phyloP scores from a whole-genome alignment of 2,797 vertebrate genomes.

The Poeciliopsis paucimaculata region DNA sequence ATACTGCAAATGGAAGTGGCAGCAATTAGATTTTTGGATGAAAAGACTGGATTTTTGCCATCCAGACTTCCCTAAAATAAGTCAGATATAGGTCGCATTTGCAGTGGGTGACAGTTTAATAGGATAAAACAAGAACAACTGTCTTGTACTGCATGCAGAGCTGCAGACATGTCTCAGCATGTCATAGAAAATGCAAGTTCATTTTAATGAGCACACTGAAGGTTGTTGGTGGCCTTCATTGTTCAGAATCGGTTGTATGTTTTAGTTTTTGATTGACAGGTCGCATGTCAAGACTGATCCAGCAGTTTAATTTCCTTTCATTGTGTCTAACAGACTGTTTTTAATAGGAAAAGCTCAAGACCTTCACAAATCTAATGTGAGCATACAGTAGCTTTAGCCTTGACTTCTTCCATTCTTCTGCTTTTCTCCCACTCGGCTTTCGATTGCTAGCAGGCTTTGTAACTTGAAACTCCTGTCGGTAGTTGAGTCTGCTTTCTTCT shows the following conservation, averaged over 20 bases:
- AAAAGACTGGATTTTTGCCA: neutral
- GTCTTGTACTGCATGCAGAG: neutral
- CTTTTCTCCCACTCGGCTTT: constrained; percentile 7
- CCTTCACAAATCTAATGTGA: neutral
- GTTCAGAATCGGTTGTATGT: neutral
- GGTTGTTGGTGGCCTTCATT: neutral
- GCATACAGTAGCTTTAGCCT: neutral
- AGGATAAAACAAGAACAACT: neutral
- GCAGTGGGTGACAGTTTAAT: neutral
- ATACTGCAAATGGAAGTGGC: neutral
- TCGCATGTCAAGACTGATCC: neutral
- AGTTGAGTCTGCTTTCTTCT: neutral
- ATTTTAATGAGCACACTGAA: neutral
- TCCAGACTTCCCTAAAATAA: neutral
- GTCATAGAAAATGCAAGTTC: neutral
- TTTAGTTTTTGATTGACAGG: neutral
- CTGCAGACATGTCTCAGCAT: neutral
- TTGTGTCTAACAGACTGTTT: neutral
- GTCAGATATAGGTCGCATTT: neutral
- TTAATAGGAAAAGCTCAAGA: neutral
- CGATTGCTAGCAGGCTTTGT: neutral
- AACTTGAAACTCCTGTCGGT: constrained; percentile 13
- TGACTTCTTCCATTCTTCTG: constrained; percentile 25
- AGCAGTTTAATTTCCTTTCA: neutral
- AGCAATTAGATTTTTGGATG: neutral